Evolutionary conservation across 2,888 invertebrate genomes (phyloP), one percentile per base, ranked within the genome.

Genomic region (Antheraea yamamai): DNA sequence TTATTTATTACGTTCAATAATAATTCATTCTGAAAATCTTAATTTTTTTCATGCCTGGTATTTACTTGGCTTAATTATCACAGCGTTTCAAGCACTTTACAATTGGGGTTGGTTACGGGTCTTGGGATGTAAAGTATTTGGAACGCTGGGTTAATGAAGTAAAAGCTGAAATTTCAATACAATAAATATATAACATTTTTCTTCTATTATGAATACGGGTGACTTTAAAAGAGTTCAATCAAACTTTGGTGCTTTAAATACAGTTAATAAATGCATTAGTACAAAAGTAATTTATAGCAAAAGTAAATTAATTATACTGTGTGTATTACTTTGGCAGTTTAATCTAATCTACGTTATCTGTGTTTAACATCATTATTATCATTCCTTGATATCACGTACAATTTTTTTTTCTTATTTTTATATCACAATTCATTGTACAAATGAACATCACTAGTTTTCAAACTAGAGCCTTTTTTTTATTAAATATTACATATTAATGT

Each of bases 211-310:
- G 35, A 72, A 18, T 52, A 52, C 4, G 20, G 52, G 52, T 51
- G 72, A 72, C 52, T 72, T 72, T 72, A 30, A 52, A 26, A 72
- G 47, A 72, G 72, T 72, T 39, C 70, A 70, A 70, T 70, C 70
- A 70, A 70, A n/a, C 70, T 70, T 39, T 70, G 70, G 70, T 70
- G 70, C 70, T 70, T 70, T 70, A 70, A 70, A 70, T 70, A 70
- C 70, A 20, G 39, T 39, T 70, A 39, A 70, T 20, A 70, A 39
- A 70, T n/a, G 20, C 70, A 70, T 70, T 70, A 39, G 70, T 70
- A 70, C 70, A 70, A 70, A 70, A 39, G 39, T 70, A 70, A 70
- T 70, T 70, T 70, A 70, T 39, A 39, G 39, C 70, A 39, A 20
- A 20, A n/a, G 14, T 66, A 66, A 47, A 66, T 30, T 30, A 66